phyloP scores from a whole-genome alignment of 2,888 invertebrate species.

The Erpobdella octoculata region DNA sequence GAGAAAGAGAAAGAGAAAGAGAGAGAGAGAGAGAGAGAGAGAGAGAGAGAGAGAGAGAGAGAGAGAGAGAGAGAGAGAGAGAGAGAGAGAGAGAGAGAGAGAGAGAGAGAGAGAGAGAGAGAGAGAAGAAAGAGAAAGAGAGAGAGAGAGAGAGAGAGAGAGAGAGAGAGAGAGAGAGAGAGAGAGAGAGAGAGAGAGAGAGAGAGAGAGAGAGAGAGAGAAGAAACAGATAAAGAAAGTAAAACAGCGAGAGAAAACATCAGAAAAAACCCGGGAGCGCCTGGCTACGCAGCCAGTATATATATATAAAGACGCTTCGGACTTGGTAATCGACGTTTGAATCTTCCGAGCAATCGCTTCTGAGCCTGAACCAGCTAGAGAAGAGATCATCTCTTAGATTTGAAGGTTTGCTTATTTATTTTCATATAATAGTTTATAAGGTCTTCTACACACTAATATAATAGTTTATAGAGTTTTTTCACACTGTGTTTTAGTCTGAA shows the following conservation, averaged over 20 bases:
- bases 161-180: background rate
- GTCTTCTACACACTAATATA: no score
- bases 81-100: background rate
- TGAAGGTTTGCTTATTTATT: no score
- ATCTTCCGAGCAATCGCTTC: no score
- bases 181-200: background rate
- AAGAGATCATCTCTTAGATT: no score
- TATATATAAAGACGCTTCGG: no score
- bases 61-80: background rate
- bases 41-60: background rate
- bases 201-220: background rate
- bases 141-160: background rate
- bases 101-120: background rate
- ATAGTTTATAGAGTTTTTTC: no score
- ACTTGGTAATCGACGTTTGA: no score
- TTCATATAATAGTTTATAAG: no score
- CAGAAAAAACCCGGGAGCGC: background rate
- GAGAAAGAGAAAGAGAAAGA: background rate
- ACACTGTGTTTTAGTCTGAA: no score
- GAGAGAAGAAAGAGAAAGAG: background rate
- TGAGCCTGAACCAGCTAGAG: no score
- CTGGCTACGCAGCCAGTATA: background rate
- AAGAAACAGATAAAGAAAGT: no score
- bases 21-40: background rate
- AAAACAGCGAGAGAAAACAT: background rate